phyloP scores from a whole-genome alignment of 2,113 vertebrate genomes.

The Oenanthe oenanthe region DNA sequence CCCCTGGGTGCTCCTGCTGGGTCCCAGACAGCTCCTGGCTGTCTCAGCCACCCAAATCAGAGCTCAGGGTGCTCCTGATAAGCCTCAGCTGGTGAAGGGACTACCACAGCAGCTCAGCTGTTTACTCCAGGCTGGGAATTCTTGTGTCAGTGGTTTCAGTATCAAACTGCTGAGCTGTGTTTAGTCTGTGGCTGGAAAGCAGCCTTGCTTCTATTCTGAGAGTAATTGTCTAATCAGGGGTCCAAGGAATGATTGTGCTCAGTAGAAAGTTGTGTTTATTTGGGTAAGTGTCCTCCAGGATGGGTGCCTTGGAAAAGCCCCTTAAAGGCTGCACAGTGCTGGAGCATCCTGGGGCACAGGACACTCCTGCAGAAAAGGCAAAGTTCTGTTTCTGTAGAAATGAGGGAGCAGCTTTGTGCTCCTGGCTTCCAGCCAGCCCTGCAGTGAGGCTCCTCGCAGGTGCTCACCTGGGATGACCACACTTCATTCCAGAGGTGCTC shows the following conservation, averaged over 20 bases:
- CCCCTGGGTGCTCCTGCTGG: accelerated
- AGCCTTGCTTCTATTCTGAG: constrained; percentile 54
- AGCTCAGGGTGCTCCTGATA: not conserved
- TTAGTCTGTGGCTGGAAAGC: constrained; percentile 48
- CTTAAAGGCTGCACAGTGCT: not conserved
- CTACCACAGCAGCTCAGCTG: not conserved
- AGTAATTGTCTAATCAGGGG: constrained; percentile 21
- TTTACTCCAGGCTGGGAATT: not conserved
- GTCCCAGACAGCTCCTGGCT: not conserved
- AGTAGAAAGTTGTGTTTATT: constrained; percentile 13
- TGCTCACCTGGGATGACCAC: not conserved
- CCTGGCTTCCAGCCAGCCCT: not conserved
- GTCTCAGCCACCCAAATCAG: not conserved
- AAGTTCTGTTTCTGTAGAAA: not conserved
- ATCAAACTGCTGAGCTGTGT: constrained; percentile 13
- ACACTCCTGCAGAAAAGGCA: not conserved
- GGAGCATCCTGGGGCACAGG: not conserved
- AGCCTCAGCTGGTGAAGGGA: not conserved
- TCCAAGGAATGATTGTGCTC: not conserved
- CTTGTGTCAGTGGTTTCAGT: not conserved
- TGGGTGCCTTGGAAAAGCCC: not conserved
- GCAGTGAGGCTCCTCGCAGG: not conserved
- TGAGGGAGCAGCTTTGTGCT: not conserved
- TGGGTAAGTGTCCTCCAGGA: not conserved
- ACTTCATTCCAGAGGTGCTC: not conserved